phyloP scores from a whole-genome alignment of 2,797 vertebrate genomes.

The Eremophila alpestris region DNA sequence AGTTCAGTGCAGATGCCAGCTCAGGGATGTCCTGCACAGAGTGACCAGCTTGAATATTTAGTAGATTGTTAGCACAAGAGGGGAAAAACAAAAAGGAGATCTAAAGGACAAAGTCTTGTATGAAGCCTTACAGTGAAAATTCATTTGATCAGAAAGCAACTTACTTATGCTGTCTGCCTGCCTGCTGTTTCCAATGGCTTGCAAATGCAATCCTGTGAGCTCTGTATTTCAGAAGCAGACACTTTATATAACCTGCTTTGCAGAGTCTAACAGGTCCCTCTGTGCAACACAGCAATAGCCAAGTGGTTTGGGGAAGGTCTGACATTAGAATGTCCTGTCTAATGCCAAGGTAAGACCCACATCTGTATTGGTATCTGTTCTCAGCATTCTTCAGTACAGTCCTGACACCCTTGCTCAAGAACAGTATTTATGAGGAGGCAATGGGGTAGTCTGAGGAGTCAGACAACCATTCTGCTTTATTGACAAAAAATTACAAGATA shows the following conservation, averaged over 20 bases:
- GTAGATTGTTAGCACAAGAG: background rate
- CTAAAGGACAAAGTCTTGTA: background rate
- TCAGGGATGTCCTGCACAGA: background rate
- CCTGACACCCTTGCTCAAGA: background rate
- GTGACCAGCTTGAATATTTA: background rate
- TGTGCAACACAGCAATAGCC: background rate
- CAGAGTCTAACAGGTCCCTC: background rate
- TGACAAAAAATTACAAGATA: background rate
- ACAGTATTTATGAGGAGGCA: background rate
- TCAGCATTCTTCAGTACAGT: background rate
- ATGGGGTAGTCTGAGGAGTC: background rate
- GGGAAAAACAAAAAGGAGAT: background rate
- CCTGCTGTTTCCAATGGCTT: background rate
- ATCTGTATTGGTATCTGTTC: fast-evolving
- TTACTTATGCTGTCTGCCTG: background rate
- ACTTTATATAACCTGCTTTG: background rate
- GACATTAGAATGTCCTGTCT: background rate
- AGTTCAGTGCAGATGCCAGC: background rate
- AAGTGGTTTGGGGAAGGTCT: background rate
- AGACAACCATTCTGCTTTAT: background rate
- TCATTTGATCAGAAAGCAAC: background rate
- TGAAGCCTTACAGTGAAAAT: background rate
- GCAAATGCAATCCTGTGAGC: background rate
- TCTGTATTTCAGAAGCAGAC: background rate
- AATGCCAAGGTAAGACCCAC: background rate